phyloP scores from a whole-genome alignment of 2,797 vertebrate species.

The Peromyscus eremicus region DNA sequence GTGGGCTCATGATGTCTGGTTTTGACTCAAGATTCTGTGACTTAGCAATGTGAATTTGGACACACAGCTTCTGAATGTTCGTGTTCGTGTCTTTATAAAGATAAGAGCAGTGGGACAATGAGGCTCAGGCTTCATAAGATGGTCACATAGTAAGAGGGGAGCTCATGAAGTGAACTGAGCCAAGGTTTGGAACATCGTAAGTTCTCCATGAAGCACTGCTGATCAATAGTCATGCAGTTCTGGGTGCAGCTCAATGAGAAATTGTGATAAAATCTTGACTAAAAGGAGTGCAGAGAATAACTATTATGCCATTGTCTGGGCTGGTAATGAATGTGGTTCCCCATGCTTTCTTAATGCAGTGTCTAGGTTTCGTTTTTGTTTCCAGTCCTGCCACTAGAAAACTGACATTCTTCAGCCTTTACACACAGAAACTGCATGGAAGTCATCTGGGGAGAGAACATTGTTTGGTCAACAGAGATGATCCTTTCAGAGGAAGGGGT shows the following conservation, averaged over 20 bases:
- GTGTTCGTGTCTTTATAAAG: background rate
- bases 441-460: conserved; percentile 65
- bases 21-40: background rate
- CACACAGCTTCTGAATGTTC: background rate
- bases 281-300: background rate
- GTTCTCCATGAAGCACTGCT: conserved; percentile 1
- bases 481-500: conserved; percentile 65
- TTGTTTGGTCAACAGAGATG: conserved; percentile 60
- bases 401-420: conserved; percentile 68
- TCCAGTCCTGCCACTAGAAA: conserved; percentile 61
- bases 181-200: background rate
- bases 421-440: conserved; percentile 45
- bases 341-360: conserved; percentile 18
- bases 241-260: conserved; percentile 8
- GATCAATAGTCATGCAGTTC: conserved; percentile 14
- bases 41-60: conserved; percentile 8
- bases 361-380: conserved; percentile 59
- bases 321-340: conserved; percentile 45
- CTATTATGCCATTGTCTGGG: background rate
- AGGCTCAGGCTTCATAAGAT: background rate
- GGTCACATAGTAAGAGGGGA: background rate
- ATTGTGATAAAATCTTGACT: conserved; percentile 25
- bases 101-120: background rate
- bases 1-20: background rate
- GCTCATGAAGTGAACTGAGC: background rate